These are phyloP conservation scores for Caenorhabditis afra DNA, from an alignment of 2,888 invertebrate species.

Conservation along the genomic window DNA sequence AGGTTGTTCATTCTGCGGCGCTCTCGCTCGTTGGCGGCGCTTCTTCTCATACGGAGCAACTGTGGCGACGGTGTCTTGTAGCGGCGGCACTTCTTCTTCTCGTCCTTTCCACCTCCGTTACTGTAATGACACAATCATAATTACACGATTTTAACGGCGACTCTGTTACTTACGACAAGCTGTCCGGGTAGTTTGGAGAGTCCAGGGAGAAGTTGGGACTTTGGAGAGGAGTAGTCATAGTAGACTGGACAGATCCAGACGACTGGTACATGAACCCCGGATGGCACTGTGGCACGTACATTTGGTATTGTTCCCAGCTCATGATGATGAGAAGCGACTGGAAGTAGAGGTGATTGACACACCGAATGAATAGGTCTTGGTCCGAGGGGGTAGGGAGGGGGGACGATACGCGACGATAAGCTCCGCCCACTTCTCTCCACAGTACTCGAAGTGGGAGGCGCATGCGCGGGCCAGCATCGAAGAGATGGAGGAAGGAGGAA, in stretches of 20 bases:
- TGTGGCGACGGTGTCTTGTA: constrained; percentile 80
- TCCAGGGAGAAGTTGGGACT: constrained; percentile 62
- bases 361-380: constrained; percentile 3
- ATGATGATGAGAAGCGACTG: constrained; percentile 25
- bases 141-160: background rate
- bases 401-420: constrained; percentile 20
- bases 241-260: constrained; percentile 31
- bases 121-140: constrained; percentile 30
- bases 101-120: constrained; percentile 52
- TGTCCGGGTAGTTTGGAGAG: constrained; percentile 41
- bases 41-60: constrained; percentile 71
- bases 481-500: no score
- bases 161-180: constrained; percentile 35
- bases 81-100: constrained; percentile 65
- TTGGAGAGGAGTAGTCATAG: constrained; percentile 62
- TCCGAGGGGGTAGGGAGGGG: constrained; percentile 10
- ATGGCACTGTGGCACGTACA: constrained; percentile 53
- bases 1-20: constrained; percentile 79
- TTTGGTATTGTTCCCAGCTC: constrained; percentile 62
- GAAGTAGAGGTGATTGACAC: constrained; percentile 2
- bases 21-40: constrained; percentile 79
- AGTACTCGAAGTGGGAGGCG: constrained; percentile 50
- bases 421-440: constrained; percentile 53
- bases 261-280: constrained; percentile 35
- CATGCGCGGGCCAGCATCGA: constrained; percentile 13